Evolutionary conservation across 2,797 vertebrate species (phyloP).

Genomic region (Phaenicophaeus curvirostris): DNA sequence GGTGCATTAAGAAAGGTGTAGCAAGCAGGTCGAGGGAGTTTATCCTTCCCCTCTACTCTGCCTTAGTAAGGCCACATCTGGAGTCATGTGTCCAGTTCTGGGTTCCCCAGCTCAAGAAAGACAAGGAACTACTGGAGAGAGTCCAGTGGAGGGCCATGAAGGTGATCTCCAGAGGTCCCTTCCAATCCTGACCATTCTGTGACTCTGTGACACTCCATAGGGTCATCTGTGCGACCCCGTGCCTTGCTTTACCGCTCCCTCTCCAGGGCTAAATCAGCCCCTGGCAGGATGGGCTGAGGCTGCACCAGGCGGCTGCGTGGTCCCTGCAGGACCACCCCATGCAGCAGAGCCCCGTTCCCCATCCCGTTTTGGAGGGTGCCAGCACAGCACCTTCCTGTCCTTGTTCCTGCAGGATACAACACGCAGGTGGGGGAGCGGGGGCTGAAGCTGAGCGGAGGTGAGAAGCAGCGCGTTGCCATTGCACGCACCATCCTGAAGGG

Average conservation of each 20-base stretch:
- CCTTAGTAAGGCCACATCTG: too few species aligned
- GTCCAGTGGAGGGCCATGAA: too few species aligned
- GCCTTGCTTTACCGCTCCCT: neutral
- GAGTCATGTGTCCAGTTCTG: too few species aligned
- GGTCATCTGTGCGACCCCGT: neutral
- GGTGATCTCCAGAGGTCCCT: too few species aligned
- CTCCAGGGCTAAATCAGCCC: neutral
- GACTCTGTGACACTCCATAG: neutral
- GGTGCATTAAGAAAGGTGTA: too few species aligned
- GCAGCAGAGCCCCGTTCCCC: neutral
- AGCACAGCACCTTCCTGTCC: neutral
- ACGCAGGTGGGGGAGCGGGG: constrained; percentile 94
- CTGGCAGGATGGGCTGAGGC: neutral
- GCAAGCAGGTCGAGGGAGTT: too few species aligned
- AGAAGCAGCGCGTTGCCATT: constrained; percentile 95
- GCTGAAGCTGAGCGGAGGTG: constrained; percentile 94
- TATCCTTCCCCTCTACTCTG: too few species aligned
- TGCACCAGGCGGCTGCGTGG: neutral
- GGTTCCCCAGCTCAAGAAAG: too few species aligned
- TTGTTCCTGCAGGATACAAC: constrained; percentile 83
- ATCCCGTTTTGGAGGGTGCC: neutral
- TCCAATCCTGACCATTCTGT: too few species aligned
- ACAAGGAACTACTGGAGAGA: too few species aligned
- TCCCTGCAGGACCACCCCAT: neutral
- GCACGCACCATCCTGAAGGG: constrained; percentile 95